A percentile compares a stretch with the other conserved stretches of the same genome.
Conservation (phyloP, 2,888 invertebrate genomes). For the Chirona hameri region DNA sequence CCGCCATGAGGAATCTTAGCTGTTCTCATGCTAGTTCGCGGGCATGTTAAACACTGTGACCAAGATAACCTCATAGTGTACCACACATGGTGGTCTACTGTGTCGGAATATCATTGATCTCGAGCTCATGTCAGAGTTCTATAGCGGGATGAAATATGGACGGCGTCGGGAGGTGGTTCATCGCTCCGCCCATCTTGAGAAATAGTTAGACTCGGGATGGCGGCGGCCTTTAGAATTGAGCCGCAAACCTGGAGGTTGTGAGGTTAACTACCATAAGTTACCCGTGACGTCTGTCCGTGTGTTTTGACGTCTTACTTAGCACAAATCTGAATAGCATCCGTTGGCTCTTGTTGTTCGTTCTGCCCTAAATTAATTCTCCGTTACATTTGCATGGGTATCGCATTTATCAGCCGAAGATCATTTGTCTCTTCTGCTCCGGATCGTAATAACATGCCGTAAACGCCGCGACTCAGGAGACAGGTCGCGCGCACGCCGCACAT, state of each 20-base stretch:
- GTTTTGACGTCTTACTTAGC: background rate
- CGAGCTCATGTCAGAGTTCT: no score
- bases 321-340: slow-evolving; percentile 6
- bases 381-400: background rate
- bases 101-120: background rate
- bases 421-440: background rate
- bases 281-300: background rate
- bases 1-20: no score
- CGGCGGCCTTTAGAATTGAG: background rate
- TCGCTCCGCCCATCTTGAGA: background rate
- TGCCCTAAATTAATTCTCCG: slow-evolving; percentile 1
- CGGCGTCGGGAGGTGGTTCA: background rate
- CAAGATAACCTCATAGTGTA: no score
- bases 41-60: no score
- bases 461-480: background rate
- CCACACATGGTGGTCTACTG: background rate
- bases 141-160: no score
- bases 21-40: no score
- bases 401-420: background rate
- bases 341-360: background rate
- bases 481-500: background rate
- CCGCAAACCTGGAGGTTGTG: background rate
- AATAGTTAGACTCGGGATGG: background rate
- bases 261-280: background rate
- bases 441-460: background rate